A percentile compares a stretch with the other conserved stretches of the same genome.
Conservation (phyloP, 2,888 invertebrate genomes). For the Hemicrepidius hirtus region DNA sequence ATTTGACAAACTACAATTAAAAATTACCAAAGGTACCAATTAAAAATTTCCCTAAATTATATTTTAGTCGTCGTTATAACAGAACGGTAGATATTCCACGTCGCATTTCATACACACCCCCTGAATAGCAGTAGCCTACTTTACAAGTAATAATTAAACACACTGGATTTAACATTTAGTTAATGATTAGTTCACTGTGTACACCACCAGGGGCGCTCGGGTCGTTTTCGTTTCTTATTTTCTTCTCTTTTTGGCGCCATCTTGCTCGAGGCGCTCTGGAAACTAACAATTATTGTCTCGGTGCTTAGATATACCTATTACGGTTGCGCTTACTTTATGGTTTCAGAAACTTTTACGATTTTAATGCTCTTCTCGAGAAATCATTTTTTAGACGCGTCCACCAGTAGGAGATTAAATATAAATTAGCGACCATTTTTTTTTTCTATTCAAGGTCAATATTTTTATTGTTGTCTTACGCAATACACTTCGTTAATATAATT, state of each 20-base stretch:
- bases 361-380: constrained; percentile 40
- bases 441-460: constrained; percentile 2
- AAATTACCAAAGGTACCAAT: constrained; percentile 66
- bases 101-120: constrained; percentile 56
- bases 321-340: constrained; percentile 58
- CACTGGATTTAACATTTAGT: constrained; percentile 67
- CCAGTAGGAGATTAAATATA: constrained; percentile 46
- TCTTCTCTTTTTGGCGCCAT: constrained; percentile 71
- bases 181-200: constrained; percentile 69
- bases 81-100: constrained; percentile 53
- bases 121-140: constrained; percentile 65
- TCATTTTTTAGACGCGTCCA: constrained; percentile 20
- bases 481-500: too few relatives aligned
- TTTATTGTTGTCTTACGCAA: not conserved
- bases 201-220: constrained; percentile 65
- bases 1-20: constrained; percentile 63
- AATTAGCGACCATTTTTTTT: constrained; percentile 40
- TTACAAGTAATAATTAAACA: constrained; percentile 67
- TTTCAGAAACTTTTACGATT: constrained; percentile 50
- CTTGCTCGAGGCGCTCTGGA: constrained; percentile 66
- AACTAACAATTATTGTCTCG: constrained; percentile 70
- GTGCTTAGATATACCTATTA: constrained; percentile 69
- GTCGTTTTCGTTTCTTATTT: constrained; percentile 59
- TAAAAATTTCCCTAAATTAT: constrained; percentile 70
- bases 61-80: constrained; percentile 58